Base-by-base conservation (phyloP, 2,888 invertebrate species). In the Agrilus biguttatus region DNA sequence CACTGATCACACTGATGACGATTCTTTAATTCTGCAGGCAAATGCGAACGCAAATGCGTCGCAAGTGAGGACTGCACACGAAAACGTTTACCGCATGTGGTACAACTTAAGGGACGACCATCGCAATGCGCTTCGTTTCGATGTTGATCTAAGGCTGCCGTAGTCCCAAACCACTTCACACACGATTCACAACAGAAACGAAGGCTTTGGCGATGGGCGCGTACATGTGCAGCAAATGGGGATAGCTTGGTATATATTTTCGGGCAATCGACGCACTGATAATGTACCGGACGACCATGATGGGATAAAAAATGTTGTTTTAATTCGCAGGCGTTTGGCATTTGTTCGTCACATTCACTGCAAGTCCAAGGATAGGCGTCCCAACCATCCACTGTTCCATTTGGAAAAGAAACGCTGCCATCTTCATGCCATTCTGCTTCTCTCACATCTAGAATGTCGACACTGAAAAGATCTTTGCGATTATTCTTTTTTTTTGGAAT, bases 261-360 rank as follows among this genome's bases (percentile, higher is more conserved):
- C 37, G 77, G 75, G 56, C 82, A 82, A 53, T 80, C 77, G 14
- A 75, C 71, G 56, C 82, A 83, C 54, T 73, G 70, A 53, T 77
- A 81, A 6, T 76, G 74, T 1, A 74, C 68, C 47, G 74, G 71
- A 52, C 77, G 77, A 37, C 74, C 74, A 52, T 82, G 82, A 1
- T 74, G 71, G 7, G 68, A 63, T 47, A 73, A 71, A 38, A 74
- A 73, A 55, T 83, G 82, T 2, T 74, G 69, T 42, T 78, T 63
- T 33, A 82, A 60, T 46, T 70, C 66, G 44, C 70, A 67, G 33
- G 69, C 66, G 45, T 68, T 62, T 43, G 62, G 62, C 39, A 69
- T 63, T 37, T 67, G 54, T 55, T 68, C 64, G 45, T 70, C 65
- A 52, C 73, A 73, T 45, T 71, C 70, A 21, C 67, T 68, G 50